Conservation (phyloP, 2,797 vertebrate genomes). For the Cirrhinus molitorella region DNA sequence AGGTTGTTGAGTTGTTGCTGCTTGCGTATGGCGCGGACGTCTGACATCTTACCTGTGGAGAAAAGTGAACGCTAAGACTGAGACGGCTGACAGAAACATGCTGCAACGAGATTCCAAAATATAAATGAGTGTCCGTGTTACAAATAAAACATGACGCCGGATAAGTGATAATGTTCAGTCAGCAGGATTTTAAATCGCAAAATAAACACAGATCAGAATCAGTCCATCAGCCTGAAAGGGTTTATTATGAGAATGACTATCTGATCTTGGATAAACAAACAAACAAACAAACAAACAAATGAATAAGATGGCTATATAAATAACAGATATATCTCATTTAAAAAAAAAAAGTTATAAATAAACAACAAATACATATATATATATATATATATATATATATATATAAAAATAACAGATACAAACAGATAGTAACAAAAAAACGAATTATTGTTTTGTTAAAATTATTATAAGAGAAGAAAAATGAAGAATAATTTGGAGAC, state of each 20-base stretch:
- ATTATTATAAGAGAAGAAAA: too few relatives aligned
- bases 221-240: neutral
- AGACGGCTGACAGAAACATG: neutral
- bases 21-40: conserved; percentile 88
- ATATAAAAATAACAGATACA: too few relatives aligned
- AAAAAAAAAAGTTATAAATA: neutral
- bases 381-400: too few relatives aligned
- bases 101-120: neutral
- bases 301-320: neutral
- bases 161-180: neutral
- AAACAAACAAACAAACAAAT: neutral
- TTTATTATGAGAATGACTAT: neutral
- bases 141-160: neutral
- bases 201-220: neutral
- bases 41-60: conserved; percentile 92
- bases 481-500: too few relatives aligned
- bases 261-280: neutral
- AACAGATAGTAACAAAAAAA: too few relatives aligned
- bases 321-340: neutral
- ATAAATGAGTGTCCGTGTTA: neutral
- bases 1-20: conserved; percentile 97
- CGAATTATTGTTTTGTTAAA: too few relatives aligned
- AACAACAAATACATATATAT: too few relatives aligned
- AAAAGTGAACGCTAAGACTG: conserved; percentile 14
- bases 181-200: too few relatives aligned